Percentiles rank a stretch among this genome's conserved stretches.
These are phyloP conservation scores for Parauchenoglanis ngamensis DNA, from an alignment of 2,797 vertebrate species.

Conservation along the genomic window DNA sequence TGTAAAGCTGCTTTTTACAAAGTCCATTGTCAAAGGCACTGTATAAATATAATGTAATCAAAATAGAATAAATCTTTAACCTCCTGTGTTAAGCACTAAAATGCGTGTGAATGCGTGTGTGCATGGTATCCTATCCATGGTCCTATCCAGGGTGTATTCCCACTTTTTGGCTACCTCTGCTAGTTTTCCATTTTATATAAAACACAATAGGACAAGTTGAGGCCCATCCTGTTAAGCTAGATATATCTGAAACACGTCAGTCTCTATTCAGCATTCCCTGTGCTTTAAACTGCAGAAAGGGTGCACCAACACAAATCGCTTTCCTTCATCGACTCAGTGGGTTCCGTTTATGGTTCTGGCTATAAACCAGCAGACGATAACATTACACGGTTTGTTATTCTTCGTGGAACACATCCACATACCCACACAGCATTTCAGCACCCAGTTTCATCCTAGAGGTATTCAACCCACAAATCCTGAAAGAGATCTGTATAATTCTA, in stretches of 20 bases:
- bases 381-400: constrained; percentile 42
- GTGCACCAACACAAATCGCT: constrained; percentile 5
- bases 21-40: not conserved
- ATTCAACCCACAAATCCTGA: constrained; percentile 44
- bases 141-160: not conserved
- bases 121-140: not conserved
- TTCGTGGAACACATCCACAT: constrained; percentile 2
- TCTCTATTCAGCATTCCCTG: not conserved
- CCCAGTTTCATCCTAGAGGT: constrained; percentile 31
- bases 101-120: not conserved
- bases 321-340: constrained; percentile 24
- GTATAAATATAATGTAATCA: not conserved
- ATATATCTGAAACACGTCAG: not conserved
- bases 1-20: not conserved
- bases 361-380: constrained; percentile 41
- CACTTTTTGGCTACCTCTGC: not conserved
- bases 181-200: not conserved
- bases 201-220: not conserved
- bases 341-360: constrained; percentile 39
- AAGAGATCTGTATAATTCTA: constrained; percentile 50
- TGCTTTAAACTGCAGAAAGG: not conserved
- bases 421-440: constrained; percentile 30
- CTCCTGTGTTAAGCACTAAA: not conserved
- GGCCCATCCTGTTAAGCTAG: not conserved
- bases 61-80: not conserved